Percentiles rank a stretch among this genome's conserved stretches.
Evolutionary conservation across 1,140 invertebrate genomes (phyloP).

Genomic region (Carcinoscorpius rotundicauda): DNA sequence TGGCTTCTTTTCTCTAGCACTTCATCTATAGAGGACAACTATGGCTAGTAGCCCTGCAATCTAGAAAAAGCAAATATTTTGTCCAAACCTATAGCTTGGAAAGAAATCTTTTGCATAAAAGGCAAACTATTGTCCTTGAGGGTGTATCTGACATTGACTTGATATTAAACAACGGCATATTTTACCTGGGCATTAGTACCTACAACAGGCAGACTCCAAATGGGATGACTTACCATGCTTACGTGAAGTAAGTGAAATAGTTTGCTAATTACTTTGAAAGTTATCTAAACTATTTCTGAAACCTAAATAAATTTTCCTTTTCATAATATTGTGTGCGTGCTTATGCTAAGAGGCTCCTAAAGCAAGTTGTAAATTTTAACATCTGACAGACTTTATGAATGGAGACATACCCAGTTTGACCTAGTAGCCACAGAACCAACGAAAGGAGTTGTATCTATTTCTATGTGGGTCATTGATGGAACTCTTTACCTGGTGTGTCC

Average conservation of each 20-base stretch:
- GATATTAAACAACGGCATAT: background rate
- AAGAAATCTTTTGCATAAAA: background rate
- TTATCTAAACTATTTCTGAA: no score
- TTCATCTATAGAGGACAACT: slow-evolving; percentile 7
- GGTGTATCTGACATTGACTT: slow-evolving; percentile 10
- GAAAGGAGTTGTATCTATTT: slow-evolving; percentile 3
- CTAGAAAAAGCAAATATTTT: background rate
- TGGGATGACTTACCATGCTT: background rate
- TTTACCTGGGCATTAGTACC: slow-evolving; percentile 7
- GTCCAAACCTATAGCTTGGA: slow-evolving; percentile 3
- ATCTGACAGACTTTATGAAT: slow-evolving; percentile 9
- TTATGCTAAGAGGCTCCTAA: background rate
- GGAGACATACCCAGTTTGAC: slow-evolving; percentile 14
- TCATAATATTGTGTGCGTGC: background rate
- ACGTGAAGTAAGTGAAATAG: background rate
- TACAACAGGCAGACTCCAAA: background rate
- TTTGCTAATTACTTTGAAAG: no score
- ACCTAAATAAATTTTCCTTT: background rate
- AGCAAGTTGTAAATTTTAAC: slow-evolving; percentile 1
- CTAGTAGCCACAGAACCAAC: background rate
- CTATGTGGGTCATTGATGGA: slow-evolving; percentile 9
- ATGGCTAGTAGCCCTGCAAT: slow-evolving; percentile 9
- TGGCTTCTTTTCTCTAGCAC: slow-evolving; percentile 1
- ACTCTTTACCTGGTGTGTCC: slow-evolving; percentile 7
- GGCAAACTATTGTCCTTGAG: slow-evolving; percentile 5